Evolutionary conservation across 2,888 invertebrate genomes (phyloP).

Genomic region (Cyclophora punctaria): DNA sequence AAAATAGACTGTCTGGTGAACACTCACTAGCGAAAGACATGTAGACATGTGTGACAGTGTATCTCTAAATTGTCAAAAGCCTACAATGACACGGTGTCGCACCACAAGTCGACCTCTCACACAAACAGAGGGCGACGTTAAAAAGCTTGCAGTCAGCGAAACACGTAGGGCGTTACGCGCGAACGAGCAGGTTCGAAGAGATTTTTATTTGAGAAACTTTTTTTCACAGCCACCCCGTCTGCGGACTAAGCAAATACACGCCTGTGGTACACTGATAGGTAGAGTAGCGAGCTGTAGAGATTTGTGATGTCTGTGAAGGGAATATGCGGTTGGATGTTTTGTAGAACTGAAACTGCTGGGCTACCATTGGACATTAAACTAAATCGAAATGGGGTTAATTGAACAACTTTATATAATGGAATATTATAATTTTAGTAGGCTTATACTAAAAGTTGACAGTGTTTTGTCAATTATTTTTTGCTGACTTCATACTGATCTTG

Average conservation of each 20-base stretch:
- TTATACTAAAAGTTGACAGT: too few relatives aligned
- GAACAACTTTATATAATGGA: too few relatives aligned
- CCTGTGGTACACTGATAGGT: slow-evolving; percentile 30
- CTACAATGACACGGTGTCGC: slow-evolving; percentile 13
- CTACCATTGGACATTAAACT: neutral
- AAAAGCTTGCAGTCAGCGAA: slow-evolving; percentile 48
- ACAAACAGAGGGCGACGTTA: slow-evolving; percentile 15
- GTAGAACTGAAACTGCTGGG: neutral
- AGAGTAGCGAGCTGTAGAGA: slow-evolving; percentile 1
- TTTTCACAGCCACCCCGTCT: slow-evolving; percentile 62
- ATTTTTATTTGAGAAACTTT: slow-evolving; percentile 70
- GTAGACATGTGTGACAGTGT: too few relatives aligned
- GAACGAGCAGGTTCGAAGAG: slow-evolving; percentile 44
- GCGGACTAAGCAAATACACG: slow-evolving; percentile 70
- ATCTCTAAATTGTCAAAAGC: too few relatives aligned
- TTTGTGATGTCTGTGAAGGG: too few relatives aligned
- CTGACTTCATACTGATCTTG: too few relatives aligned
- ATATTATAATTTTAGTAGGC: too few relatives aligned
- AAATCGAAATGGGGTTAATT: too few relatives aligned
- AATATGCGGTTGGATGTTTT: too few relatives aligned
- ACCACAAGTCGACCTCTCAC: slow-evolving; percentile 17
- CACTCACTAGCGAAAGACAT: too few relatives aligned
- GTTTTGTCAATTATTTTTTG: too few relatives aligned
- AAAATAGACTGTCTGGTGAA: too few relatives aligned
- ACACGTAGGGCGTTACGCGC: slow-evolving; percentile 52